Evolutionary conservation across 2,113 vertebrate species (phyloP), one percentile per base, ranked within the genome.

Genomic region (Sapajus apella): DNA sequence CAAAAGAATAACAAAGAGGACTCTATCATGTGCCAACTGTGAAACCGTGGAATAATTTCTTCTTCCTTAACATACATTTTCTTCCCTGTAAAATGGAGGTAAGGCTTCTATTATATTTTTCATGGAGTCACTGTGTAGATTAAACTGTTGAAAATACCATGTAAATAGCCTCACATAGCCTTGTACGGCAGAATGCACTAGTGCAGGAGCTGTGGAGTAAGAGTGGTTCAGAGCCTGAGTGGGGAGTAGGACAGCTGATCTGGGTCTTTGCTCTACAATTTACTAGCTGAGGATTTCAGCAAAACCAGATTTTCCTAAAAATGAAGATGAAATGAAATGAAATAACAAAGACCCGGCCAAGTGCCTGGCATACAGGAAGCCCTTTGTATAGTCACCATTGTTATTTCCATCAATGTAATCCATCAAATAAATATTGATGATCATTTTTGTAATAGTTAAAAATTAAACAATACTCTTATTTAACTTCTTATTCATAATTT

Each of bases 401-500:
- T 43, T n/a, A 47, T 47, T 94, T 90, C 92, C 88, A 77, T 43
- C 43, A 73, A 30, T 18, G 84, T 30, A 52, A 87, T 58, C 40
- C 16, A 37, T 35, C 64, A 82, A 85, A 75, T 91, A 93, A 88
- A 35, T 61, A 61, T 13, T 45, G n/a, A 32, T 47, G 25, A 83
- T 55, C 79, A 75, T 83, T 89, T 80, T 64, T 8, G 0, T 37
- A 94, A 89, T 21, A 56, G 27, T 37, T 64, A 55, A 25, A 94
- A 37, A 52, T 75, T 68, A 94, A 82, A 89, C 40, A 37, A 50
- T 58, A 61, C 5, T 55, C 35, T 90, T 55, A 90, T n/a, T 90
- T 80, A 72, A 91, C 5, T 87, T 92, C 32, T 52, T 75, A 90
- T 75, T 91, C 70, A 87, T 61, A 58, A 80, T 79, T 87, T 80